Evolutionary conservation across 2,113 vertebrate species (phyloP).

Genomic region (Calonectris borealis): DNA sequence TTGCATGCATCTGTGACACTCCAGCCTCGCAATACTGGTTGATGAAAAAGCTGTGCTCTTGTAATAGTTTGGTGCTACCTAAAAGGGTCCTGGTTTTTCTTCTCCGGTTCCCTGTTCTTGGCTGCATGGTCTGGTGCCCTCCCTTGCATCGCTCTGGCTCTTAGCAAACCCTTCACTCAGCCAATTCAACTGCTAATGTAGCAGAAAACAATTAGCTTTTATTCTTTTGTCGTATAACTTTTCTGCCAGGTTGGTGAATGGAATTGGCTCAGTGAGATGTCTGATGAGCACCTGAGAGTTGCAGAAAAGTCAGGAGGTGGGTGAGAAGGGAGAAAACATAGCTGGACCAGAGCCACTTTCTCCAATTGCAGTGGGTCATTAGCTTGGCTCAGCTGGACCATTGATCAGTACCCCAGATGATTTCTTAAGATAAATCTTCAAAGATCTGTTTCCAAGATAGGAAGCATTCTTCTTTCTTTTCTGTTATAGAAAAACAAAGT

Average conservation of each 20-base stretch:
- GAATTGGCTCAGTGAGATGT: background rate
- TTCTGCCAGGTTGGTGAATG: background rate
- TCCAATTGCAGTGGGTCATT: background rate
- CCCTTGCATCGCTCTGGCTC: background rate
- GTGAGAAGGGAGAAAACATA: background rate
- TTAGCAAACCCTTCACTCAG: background rate
- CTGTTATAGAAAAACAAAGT: background rate
- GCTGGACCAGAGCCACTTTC: background rate
- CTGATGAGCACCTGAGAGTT: background rate
- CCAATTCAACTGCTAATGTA: background rate
- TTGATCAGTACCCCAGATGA: background rate
- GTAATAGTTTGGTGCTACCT: background rate
- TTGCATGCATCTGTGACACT: fast-evolving
- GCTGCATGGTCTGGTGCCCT: background rate
- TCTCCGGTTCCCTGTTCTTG: background rate
- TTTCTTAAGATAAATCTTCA: background rate
- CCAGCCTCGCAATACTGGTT: background rate
- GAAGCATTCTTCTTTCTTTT: background rate
- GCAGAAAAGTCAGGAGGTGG: background rate
- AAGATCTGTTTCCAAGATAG: background rate
- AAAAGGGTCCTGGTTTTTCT: background rate
- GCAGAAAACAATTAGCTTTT: background rate
- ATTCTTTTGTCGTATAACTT: background rate
- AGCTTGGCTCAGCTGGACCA: background rate
- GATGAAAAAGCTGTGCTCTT: background rate